A percentile compares a stretch with the other conserved stretches of the same genome.
Evolutionary conservation across 2,888 invertebrate genomes (phyloP).

Genomic region (Machimus rusticus): DNA sequence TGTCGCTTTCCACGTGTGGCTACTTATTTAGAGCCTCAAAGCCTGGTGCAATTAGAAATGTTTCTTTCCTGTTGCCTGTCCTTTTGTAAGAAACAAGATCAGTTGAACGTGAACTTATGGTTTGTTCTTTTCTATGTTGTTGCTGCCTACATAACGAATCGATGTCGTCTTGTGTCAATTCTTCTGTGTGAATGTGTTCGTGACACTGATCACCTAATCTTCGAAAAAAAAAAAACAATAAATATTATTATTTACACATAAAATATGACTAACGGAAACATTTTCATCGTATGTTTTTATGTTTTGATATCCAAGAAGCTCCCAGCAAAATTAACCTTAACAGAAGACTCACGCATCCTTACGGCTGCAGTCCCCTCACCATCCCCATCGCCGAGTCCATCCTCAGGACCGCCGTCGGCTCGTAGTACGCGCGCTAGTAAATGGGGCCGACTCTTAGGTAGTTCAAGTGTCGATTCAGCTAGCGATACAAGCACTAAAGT

Average conservation of each 20-base stretch:
- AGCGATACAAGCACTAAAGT: constrained; percentile 69
- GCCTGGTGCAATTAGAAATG: background rate
- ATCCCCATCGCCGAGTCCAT: constrained; percentile 63
- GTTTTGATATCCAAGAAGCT: constrained; percentile 58
- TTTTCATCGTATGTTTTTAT: background rate
- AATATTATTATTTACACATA: background rate
- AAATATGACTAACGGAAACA: constrained; percentile 20
- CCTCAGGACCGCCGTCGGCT: constrained; percentile 65
- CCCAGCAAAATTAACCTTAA: constrained; percentile 63
- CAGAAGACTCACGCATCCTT: constrained; percentile 62
- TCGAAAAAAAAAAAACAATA: background rate
- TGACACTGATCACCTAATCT: background rate
- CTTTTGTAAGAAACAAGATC: background rate
- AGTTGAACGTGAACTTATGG: background rate
- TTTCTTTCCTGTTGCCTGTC: background rate
- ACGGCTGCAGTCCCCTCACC: constrained; percentile 61
- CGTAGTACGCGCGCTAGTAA: constrained; percentile 70
- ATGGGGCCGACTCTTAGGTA: constrained; percentile 84
- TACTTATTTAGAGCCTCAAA: background rate
- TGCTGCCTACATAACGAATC: constrained; percentile 11
- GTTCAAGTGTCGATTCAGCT: constrained; percentile 78
- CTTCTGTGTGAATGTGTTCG: background rate
- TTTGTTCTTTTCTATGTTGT: background rate
- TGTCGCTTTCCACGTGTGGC: background rate
- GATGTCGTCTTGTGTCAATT: constrained; percentile 37